Base-by-base conservation (phyloP, 2,113 vertebrate species). In the Misgurnus mizolepis region DNA sequence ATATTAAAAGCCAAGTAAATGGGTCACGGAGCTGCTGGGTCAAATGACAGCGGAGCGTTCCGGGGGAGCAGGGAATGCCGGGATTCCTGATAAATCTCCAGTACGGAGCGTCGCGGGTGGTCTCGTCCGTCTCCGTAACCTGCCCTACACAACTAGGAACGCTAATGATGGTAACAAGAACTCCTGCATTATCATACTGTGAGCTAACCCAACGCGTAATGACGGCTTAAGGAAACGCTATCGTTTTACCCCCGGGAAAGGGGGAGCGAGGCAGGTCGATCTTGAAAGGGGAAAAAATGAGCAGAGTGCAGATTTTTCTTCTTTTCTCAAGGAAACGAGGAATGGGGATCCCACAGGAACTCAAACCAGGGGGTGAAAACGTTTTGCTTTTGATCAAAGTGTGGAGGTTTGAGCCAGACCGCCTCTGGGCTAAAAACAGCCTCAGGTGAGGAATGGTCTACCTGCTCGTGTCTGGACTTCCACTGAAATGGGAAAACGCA, bases 81-180 rank as follows among this genome's bases (percentile, higher is more conserved):
- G 88, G 89, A 89, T 89, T 89, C 55, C 80, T 43, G 80, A 88
- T 88, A 91, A 91, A 90, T 92, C 86, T 86, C 91, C 79, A 88
- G 83, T 88, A 85, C 77, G 76, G 4, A 45, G 76, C 87, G 87
- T 85, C 77, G 83, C 84, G 93, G 92, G 91, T 94, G 92, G 91
- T 93, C 93, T 62, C 76, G 81, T 77, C 84, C 84, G 80, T 92
- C 92, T 92, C 85, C 73, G 76, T 73, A 80, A 80, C 78, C 81
- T 81, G 58, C 80, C 79, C 69, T 81, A 85, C 80, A 79, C 82
- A 17, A 85, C 81, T 80, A 41, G 77, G 88, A 83, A 78, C 86
- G 84, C 87, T 90, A 92, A 92, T 91, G 89, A 91, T 78, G 83
- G 87, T 90, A 93, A 92, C 83, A 76, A 80, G 87, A 92, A 84